Percentiles rank a stretch among this genome's conserved stretches.
Evolutionary conservation across 2,113 vertebrate genomes (phyloP).

Genomic region (Podarcis raffonei): DNA sequence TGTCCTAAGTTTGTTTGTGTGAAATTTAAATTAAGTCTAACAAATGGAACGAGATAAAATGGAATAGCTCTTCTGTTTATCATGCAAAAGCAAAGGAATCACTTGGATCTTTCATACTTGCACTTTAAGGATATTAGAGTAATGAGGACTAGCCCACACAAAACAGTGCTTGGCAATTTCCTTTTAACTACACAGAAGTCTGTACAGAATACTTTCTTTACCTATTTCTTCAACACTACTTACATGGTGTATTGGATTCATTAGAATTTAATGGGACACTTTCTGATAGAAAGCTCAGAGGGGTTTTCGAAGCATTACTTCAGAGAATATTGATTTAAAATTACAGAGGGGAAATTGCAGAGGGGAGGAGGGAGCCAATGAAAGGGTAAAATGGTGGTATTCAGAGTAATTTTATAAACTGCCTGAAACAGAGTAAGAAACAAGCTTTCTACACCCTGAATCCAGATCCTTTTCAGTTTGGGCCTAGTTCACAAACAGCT

Average conservation of each 20-base stretch:
- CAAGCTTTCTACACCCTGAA: neutral
- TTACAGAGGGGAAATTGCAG: neutral
- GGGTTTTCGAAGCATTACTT: neutral
- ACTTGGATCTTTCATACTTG: neutral
- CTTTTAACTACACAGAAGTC: neutral
- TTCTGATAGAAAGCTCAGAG: neutral
- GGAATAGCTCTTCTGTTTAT: neutral
- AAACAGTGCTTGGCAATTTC: neutral
- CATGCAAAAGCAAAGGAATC: neutral
- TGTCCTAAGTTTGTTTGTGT: neutral
- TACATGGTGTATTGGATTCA: neutral
- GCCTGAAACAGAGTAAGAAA: neutral
- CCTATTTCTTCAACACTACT: slow-evolving; percentile 5
- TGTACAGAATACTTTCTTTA: neutral
- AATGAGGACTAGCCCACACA: neutral
- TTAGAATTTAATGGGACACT: neutral
- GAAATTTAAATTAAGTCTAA: neutral
- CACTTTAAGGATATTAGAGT: neutral
- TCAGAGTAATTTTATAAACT: neutral
- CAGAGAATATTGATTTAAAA: slow-evolving; percentile 7
- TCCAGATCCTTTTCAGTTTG: too few relatives aligned
- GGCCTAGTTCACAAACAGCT: neutral
- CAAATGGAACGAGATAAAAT: neutral
- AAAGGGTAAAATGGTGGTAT: neutral
- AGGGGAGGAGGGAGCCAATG: neutral